Base-by-base conservation (phyloP, 2,888 invertebrate genomes). In the Priocnemis perturbator region DNA sequence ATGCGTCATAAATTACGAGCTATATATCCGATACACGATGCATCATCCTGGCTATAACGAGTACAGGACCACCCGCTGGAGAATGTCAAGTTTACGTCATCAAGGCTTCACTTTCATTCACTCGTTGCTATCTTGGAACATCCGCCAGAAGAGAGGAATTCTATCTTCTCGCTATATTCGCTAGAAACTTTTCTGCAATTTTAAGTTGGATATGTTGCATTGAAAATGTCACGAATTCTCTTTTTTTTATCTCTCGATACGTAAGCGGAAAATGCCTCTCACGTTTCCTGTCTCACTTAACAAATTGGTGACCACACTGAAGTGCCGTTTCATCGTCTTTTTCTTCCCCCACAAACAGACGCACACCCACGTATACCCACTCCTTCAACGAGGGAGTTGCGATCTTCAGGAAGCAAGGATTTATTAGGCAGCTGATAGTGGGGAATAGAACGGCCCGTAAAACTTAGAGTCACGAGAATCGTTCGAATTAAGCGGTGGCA, bases 361-460 rank as follows among this genome's bases (percentile, higher is more conserved):
- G 11, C 55, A 17, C 7, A 55, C 23, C 2, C 26, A 26, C 26
- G 5, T n/a, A n/a, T n/a, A n/a, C n/a, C n/a, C 37, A 37, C 37
- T 3, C 37, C 4, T 37, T 11, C 7, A 11, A 11, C 11, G 37
- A 11, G 37, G 37, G 37, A 37, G 37, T 26, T 37, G 37, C 37
- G 11, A 37, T 37, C 37, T 37, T 37, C 37, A 67, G 44, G 66
- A 67, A 71, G 61, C 21, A 67, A 65, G 70, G 79, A 84, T 83
- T 84, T 84, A 84, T 81, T 78, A 74, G 73, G 69, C 77, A 72
- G 73, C 71, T 74, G 73, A 71, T 71, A 76, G 69, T 57, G 58
- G 58, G 76, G 79, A 80, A 83, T 82, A 81, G 81, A 81, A 79
- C 69, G 75, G 68, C 76, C 57, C 69, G 77, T 78, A 80, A 81